A percentile compares a stretch with the other conserved stretches of the same genome.
Conservation (phyloP, 2,113 vertebrate genomes). For the Chrysemys picta region DNA sequence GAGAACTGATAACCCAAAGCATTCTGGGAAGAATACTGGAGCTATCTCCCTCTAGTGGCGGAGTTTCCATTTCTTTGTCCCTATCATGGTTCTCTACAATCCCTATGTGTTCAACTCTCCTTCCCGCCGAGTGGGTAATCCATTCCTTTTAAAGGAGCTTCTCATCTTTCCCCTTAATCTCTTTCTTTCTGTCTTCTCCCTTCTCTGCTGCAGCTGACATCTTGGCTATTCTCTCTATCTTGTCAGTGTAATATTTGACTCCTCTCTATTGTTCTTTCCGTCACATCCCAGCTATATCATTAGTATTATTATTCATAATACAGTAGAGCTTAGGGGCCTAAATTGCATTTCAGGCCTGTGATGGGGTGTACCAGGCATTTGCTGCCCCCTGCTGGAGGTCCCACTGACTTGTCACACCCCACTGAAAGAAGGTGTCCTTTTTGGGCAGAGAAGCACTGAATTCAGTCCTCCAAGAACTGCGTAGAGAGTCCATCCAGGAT, state of each 20-base stretch:
- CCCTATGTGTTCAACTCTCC: background rate
- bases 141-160: background rate
- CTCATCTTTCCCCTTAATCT: background rate
- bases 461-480: background rate
- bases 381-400: background rate
- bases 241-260: background rate
- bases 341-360: background rate
- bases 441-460: background rate
- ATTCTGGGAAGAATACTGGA: too few relatives aligned
- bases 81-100: background rate
- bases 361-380: background rate
- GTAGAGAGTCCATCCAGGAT: background rate
- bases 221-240: background rate
- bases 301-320: background rate
- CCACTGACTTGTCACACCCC: background rate
- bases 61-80: background rate
- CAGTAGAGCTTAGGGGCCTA: background rate
- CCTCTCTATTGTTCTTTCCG: background rate
- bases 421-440: background rate
- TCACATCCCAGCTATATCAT: background rate
- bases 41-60: background rate
- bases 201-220: background rate
- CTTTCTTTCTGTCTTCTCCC: background rate
- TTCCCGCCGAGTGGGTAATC: rapidly evolving
- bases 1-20: background rate